Evolutionary conservation across 2,113 vertebrate species (phyloP), one percentile per base, ranked within the genome.

Genomic region (Chionodraco myersi): DNA sequence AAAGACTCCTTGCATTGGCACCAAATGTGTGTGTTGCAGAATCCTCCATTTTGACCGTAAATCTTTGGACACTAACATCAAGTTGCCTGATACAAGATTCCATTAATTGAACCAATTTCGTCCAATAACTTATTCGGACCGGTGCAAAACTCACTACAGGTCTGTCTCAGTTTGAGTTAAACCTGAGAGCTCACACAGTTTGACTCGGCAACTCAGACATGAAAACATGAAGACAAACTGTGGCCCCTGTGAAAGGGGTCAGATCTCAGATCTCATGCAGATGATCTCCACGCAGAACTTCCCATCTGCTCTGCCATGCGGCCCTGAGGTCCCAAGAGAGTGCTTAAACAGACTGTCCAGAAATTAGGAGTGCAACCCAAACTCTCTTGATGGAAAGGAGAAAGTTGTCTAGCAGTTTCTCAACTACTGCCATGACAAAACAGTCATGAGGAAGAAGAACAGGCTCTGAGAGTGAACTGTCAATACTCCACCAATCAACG

Each of bases 331-430:
- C 92, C 85, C 90, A 67, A 61, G 89, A 84, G 86, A 79, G 82
- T 49, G 79, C 83, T 91, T 92, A 92, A 91, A 85, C 91, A 90
- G 89, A 92, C 85, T 82, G 88, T 88, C 73, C 86, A 69, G 85
- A 88, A 84, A 89, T 91, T 87, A 89, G 77, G 57, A 79, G 68
- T n/a, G 74, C 77, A 85, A 84, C 75, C 66, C 64, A 85, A 86
- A 88, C 80, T 70, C 16, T 64, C 56, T 36, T 3, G 12, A 23
- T 52, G 36, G 72, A 81, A 79, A 30, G 6, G 21, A 49, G 61
- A 77, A 80, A 64, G 57, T 79, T 10, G 9, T 16, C 30, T 30
- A 30, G 30, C 30, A 26, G 41, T 59, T 80, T 54, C 16, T 57
- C 14, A 45, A 10, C 16, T 53, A 45, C 56, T 54, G 47, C 41